phyloP scores from a whole-genome alignment of 2,888 invertebrate species.

The Athalia circularis region DNA sequence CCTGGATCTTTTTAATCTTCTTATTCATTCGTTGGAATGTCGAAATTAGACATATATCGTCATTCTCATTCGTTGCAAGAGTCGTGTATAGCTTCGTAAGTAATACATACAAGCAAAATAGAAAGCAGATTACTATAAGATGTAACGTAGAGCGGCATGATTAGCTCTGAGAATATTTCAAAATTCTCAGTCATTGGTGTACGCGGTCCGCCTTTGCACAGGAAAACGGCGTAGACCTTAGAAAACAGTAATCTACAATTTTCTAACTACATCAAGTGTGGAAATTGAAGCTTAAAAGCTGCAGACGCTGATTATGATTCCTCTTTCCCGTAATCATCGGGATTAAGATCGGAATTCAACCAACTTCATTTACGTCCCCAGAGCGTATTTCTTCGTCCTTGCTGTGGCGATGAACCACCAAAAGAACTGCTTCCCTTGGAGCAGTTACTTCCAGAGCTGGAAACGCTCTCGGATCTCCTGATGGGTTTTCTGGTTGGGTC shows the following conservation, averaged over 20 bases:
- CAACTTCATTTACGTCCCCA: constrained; percentile 68
- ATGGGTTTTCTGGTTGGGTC: constrained; percentile 73
- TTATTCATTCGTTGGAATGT: neutral
- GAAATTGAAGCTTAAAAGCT: constrained; percentile 3
- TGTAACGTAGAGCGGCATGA: constrained; percentile 6
- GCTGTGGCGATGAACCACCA: constrained; percentile 52
- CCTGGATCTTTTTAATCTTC: neutral
- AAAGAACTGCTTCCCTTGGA: constrained; percentile 65
- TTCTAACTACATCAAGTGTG: constrained; percentile 17
- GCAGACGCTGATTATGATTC: neutral
- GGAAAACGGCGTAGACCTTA: neutral
- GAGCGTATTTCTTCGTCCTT: constrained; percentile 61
- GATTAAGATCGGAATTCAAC: neutral
- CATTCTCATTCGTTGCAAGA: too few species aligned
- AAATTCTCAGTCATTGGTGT: neutral
- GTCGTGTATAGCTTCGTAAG: too few species aligned
- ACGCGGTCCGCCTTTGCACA: too few species aligned
- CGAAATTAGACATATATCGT: neutral
- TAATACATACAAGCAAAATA: neutral
- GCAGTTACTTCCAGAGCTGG: constrained; percentile 61
- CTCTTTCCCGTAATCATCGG: constrained; percentile 9
- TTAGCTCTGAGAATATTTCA: neutral
- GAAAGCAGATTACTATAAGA: constrained; percentile 29
- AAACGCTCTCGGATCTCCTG: constrained; percentile 67
- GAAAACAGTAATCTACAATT: constrained; percentile 11